phyloP scores from a whole-genome alignment of 2,888 invertebrate species.

The Rhamnusium bicolor region DNA sequence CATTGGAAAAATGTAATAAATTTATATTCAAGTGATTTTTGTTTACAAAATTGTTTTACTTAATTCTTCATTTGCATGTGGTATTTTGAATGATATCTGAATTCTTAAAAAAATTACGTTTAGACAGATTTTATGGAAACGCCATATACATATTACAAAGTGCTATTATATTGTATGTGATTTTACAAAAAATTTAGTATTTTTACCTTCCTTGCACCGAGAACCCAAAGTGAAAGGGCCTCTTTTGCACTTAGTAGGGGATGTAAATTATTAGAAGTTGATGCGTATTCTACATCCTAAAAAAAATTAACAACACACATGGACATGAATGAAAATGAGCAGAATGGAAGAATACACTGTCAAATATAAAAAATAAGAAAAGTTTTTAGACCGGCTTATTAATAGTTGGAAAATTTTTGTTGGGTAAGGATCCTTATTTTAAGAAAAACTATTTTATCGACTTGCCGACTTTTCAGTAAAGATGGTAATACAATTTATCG shows the following conservation, averaged over 20 bases:
- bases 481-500: too few species aligned
- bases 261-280: conserved; percentile 79
- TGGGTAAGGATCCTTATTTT: too few species aligned
- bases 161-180: conserved; percentile 17
- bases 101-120: not conserved
- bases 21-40: too few species aligned
- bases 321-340: conserved; percentile 18
- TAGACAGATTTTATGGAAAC: conserved; percentile 27
- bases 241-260: conserved; percentile 93
- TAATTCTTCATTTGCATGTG: not conserved
- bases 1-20: too few species aligned
- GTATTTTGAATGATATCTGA: not conserved
- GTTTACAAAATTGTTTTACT: too few species aligned
- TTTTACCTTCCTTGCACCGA: conserved; percentile 92
- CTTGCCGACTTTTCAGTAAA: too few species aligned
- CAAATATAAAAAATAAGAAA: too few species aligned
- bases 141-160: not conserved
- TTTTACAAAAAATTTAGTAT: conserved; percentile 9
- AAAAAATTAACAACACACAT: conserved; percentile 65
- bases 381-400: too few species aligned
- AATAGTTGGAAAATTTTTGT: too few species aligned
- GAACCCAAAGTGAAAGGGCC: conserved; percentile 94
- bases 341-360: not conserved
- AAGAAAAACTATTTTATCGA: too few species aligned
- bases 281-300: conserved; percentile 82